Evolutionary conservation across 2,888 invertebrate species (phyloP).

Genomic region (Eledone cirrhosa): DNA sequence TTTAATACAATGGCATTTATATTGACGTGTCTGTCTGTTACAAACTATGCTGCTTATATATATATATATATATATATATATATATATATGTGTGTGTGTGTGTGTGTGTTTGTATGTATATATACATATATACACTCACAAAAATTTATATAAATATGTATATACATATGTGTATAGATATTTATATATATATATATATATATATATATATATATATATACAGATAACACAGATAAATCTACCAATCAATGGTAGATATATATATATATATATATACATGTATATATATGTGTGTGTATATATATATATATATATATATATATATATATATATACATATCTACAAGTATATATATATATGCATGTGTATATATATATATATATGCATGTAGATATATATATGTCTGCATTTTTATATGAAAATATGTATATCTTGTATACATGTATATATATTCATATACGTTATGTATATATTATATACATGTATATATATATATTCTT

Average conservation of each 20-base stretch:
- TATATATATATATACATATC: not conserved
- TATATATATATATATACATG: no score
- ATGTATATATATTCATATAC: slow-evolving; percentile 8
- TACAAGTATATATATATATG: slow-evolving; percentile 1
- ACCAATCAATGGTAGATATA: no score
- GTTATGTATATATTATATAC: no score
- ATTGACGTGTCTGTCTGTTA: no score
- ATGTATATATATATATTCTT: slow-evolving; percentile 9
- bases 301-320: not conserved
- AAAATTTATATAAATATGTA: not conserved
- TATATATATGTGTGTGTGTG: no score
- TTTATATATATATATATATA: no score
- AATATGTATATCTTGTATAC: not conserved
- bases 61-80: no score
- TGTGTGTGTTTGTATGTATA: not conserved
- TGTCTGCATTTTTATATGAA: not conserved
- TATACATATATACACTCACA: not conserved
- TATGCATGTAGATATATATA: not conserved
- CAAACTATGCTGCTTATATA: no score
- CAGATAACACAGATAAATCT: no score
- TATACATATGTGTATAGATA: not conserved
- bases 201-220: no score
- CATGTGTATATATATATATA: slow-evolving; percentile 4
- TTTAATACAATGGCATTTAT: no score
- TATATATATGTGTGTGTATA: not conserved